Percentiles rank a stretch among this genome's conserved stretches.
phyloP scores from a whole-genome alignment of 2,888 invertebrate species.

The Epiblema foenella region DNA sequence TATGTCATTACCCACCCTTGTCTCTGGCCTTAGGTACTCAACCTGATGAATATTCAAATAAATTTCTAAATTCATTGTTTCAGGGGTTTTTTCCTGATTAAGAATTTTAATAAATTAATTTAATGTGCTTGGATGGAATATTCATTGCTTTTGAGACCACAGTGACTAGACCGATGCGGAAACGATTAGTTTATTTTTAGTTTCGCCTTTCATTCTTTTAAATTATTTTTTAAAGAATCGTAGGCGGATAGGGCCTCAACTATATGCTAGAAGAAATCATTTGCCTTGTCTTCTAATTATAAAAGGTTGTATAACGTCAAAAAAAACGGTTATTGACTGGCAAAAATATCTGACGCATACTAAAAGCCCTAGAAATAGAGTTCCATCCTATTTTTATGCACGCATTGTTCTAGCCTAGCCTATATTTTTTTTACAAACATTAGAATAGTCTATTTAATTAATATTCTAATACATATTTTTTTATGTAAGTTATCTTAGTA shows the following conservation, averaged over 20 bases:
- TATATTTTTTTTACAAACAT: too few species aligned
- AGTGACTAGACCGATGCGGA: not conserved
- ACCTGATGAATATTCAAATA: slow-evolving; percentile 28
- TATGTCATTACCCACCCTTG: slow-evolving; percentile 1
- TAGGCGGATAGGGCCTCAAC: not conserved
- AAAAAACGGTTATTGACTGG: too few species aligned
- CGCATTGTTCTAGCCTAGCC: too few species aligned
- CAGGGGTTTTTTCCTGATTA: slow-evolving; percentile 22
- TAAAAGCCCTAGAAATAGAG: too few species aligned
- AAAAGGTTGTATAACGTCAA: not conserved
- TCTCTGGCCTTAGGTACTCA: slow-evolving; percentile 10
- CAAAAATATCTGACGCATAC: too few species aligned
- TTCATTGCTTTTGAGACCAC: not conserved
- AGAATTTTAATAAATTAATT: slow-evolving; percentile 24
- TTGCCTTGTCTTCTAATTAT: not conserved
- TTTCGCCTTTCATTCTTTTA: not conserved
- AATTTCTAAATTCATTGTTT: slow-evolving; percentile 25
- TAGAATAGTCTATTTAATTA: too few species aligned
- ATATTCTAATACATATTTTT: too few species aligned
- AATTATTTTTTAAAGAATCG: not conserved
- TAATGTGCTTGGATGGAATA: slow-evolving; percentile 21
- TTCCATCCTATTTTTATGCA: too few species aligned
- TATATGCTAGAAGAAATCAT: not conserved
- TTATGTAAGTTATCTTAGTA: too few species aligned
- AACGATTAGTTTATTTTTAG: not conserved